Evolutionary conservation across 2,888 invertebrate genomes (phyloP).

Genomic region (Dioctria linearis): DNA sequence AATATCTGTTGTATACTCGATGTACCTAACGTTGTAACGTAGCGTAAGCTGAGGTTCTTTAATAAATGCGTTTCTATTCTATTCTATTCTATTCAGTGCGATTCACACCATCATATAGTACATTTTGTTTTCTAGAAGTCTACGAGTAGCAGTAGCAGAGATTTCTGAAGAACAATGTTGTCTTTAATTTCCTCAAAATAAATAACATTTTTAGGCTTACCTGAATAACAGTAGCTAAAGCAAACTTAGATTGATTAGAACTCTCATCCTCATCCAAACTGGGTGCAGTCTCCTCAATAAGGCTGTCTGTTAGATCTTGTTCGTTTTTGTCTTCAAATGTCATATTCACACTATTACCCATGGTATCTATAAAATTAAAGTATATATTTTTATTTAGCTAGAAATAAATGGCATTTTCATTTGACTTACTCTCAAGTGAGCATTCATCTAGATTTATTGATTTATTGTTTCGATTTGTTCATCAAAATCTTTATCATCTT

Average conservation of each 20-base stretch:
- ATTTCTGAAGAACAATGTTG: slow-evolving; percentile 8
- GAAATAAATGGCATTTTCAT: neutral
- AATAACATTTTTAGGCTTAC: neutral
- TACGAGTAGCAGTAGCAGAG: too few species aligned
- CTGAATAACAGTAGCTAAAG: slow-evolving; percentile 22
- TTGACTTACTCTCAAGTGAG: neutral
- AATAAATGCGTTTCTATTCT: too few species aligned
- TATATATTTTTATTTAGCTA: neutral
- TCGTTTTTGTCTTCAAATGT: slow-evolving; percentile 10
- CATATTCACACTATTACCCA: neutral
- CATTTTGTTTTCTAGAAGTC: too few species aligned
- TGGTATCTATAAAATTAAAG: neutral
- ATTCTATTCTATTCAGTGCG: too few species aligned
- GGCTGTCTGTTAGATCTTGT: neutral
- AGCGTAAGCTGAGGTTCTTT: too few species aligned
- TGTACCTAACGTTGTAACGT: too few species aligned
- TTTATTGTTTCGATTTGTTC: slow-evolving; percentile 12
- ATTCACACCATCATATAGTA: too few species aligned
- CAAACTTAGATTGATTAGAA: slow-evolving; percentile 20
- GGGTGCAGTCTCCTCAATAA: slow-evolving; percentile 3
- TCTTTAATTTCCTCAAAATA: neutral
- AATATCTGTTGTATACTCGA: too few species aligned
- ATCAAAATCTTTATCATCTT: neutral
- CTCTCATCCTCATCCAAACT: slow-evolving; percentile 17
- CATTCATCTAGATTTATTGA: slow-evolving; percentile 32